Evolutionary conservation across 2,113 vertebrate species (phyloP).

Genomic region (Mesembrinibis cayennensis): DNA sequence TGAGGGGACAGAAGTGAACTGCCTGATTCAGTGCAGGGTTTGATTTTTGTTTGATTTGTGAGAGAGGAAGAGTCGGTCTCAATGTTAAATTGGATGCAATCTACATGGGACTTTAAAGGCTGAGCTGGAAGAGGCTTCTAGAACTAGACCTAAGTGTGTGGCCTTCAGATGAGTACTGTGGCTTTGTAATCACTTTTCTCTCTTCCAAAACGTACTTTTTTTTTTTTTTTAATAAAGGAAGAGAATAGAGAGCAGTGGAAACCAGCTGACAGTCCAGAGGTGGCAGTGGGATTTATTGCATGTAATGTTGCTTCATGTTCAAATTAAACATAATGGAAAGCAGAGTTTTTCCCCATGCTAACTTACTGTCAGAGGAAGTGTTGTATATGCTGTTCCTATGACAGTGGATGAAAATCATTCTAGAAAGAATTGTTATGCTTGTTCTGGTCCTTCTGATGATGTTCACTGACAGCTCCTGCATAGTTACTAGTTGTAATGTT

Average conservation of each 20-base stretch:
- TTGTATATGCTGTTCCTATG: not conserved
- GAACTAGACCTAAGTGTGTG: not conserved
- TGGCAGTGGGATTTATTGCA: not conserved
- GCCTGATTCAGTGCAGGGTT: not conserved
- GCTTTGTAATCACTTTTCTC: not conserved
- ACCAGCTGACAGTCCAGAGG: not conserved
- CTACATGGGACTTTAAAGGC: not conserved
- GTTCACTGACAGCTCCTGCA: not conserved
- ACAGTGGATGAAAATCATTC: not conserved
- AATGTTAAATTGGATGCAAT: not conserved
- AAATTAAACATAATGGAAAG: not conserved
- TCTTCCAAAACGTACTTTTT: not conserved
- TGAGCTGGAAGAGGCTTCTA: not conserved
- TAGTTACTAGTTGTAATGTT: not conserved
- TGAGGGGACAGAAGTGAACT: not conserved
- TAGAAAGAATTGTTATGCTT: not conserved
- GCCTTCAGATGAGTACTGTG: not conserved
- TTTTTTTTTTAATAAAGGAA: not conserved
- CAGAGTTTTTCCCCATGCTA: not conserved
- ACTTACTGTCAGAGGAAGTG: not conserved
- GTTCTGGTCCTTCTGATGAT: not conserved
- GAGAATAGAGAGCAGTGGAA: not conserved
- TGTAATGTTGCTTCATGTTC: not conserved
- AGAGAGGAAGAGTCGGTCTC: not conserved
- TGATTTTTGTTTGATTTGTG: not conserved